phyloP scores from a whole-genome alignment of 2,113 vertebrate genomes.

The Tricholaema leucomelas region DNA sequence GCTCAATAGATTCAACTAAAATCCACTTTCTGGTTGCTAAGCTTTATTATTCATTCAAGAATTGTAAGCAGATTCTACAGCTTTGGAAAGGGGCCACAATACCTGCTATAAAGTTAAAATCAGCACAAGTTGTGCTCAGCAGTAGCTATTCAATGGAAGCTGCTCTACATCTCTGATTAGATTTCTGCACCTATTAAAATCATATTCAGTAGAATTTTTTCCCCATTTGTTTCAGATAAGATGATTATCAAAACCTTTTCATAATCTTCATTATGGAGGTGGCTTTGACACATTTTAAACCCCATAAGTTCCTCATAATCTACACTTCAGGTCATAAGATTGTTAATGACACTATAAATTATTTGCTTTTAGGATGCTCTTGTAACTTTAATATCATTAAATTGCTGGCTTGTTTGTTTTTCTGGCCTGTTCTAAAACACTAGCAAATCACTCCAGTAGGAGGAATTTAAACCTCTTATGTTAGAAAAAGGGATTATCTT shows the following conservation, averaged over 20 bases:
- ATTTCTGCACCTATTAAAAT: slow-evolving; percentile 10
- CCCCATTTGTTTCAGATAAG: slow-evolving; percentile 62
- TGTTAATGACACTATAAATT: slow-evolving; percentile 1
- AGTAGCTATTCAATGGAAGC: slow-evolving; percentile 1
- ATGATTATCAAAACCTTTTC: neutral
- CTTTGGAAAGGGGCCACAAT: neutral
- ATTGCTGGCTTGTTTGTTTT: slow-evolving; percentile 25
- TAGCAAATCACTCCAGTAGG: neutral
- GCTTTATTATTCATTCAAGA: neutral
- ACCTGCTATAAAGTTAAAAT: neutral
- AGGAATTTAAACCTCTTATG: slow-evolving; percentile 27
- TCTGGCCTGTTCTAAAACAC: neutral
- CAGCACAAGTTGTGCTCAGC: neutral
- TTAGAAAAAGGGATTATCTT: slow-evolving; percentile 41
- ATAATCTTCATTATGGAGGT: neutral
- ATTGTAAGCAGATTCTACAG: neutral
- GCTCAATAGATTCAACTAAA: neutral
- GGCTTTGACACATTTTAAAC: neutral
- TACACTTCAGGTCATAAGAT: neutral
- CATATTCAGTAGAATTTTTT: neutral
- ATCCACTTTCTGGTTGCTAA: neutral
- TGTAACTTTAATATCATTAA: neutral
- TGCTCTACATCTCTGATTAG: slow-evolving; percentile 21
- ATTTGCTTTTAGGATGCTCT: slow-evolving; percentile 2
- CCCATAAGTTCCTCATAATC: neutral